Evolutionary conservation across 2,888 invertebrate genomes (phyloP).

Genomic region (Eupithecia insigniata): DNA sequence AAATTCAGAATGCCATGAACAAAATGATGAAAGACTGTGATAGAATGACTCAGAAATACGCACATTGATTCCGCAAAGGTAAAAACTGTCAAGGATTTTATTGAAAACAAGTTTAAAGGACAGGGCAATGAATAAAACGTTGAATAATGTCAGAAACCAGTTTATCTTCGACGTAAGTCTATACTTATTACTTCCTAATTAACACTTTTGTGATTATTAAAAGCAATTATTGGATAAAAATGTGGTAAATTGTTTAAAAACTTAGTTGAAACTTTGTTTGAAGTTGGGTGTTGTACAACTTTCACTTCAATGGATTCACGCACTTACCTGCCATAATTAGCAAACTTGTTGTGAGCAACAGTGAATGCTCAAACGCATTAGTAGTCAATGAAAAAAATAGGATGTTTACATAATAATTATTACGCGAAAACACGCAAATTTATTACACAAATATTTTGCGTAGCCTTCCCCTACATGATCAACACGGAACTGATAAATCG

Average conservation of each 20-base stretch:
- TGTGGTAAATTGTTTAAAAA: conserved; percentile 2
- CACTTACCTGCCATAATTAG: conserved; percentile 63
- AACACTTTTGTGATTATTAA: conserved; percentile 14
- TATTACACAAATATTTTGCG: conserved; percentile 53
- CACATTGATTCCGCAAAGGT: conserved; percentile 12
- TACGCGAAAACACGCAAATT: conserved; percentile 57
- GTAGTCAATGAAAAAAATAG: conserved; percentile 50
- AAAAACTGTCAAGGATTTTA: conserved; percentile 31
- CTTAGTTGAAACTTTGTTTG: conserved; percentile 12
- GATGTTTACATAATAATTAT: conserved; percentile 61
- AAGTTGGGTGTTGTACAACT: conserved; percentile 51
- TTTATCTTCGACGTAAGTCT: conserved; percentile 20
- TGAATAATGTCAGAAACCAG: conserved; percentile 27
- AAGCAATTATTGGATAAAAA: not conserved
- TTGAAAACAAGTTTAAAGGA: conserved; percentile 26
- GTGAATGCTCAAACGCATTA: conserved; percentile 60
- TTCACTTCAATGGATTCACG: conserved; percentile 60
- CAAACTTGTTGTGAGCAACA: conserved; percentile 52
- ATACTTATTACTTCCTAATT: conserved; percentile 9
- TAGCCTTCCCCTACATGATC: conserved; percentile 60
- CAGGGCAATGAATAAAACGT: conserved; percentile 13
- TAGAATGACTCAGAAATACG: conserved; percentile 22
- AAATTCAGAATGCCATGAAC: not conserved
- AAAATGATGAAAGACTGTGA: conserved; percentile 20
- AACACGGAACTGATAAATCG: conserved; percentile 57